phyloP scores from a whole-genome alignment of 35 echinoderm and acorn worm genomes.

The Apostichopus californicus region DNA sequence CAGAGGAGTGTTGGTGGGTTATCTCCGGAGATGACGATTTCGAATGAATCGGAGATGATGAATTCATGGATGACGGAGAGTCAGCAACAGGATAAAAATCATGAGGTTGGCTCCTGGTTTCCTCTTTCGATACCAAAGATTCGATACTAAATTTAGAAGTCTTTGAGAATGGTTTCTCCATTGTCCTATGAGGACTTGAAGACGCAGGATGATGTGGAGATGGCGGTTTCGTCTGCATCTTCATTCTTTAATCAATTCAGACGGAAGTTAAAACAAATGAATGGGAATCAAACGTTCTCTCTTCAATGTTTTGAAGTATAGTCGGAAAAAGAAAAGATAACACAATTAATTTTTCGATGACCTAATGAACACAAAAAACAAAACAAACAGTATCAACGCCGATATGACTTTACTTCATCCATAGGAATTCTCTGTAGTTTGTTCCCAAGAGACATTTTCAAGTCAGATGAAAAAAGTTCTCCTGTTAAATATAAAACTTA shows the following conservation, averaged over 20 bases:
- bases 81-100: constrained; percentile 35
- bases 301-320: too few species aligned
- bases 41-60: constrained; percentile 45
- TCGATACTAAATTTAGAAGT: constrained; percentile 59
- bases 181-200: constrained; percentile 21
- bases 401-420: too few species aligned
- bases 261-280: neutral
- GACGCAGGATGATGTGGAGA: neutral
- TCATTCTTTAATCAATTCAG: neutral
- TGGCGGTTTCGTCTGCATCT: constrained; percentile 42
- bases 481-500: too few species aligned
- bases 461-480: too few species aligned
- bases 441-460: too few species aligned
- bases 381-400: too few species aligned
- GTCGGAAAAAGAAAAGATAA: too few species aligned
- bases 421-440: too few species aligned
- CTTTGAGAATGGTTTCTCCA: constrained; percentile 34
- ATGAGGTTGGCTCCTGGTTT: constrained; percentile 2
- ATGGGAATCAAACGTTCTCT: neutral
- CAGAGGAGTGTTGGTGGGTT: constrained; percentile 2
- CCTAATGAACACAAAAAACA: too few species aligned
- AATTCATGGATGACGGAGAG: constrained; percentile 41
- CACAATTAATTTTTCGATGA: too few species aligned
- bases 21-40: constrained; percentile 45
- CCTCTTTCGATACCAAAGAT: constrained; percentile 49